Evolutionary conservation across 2,113 vertebrate species (phyloP).

Genomic region (Grallaria varia): DNA sequence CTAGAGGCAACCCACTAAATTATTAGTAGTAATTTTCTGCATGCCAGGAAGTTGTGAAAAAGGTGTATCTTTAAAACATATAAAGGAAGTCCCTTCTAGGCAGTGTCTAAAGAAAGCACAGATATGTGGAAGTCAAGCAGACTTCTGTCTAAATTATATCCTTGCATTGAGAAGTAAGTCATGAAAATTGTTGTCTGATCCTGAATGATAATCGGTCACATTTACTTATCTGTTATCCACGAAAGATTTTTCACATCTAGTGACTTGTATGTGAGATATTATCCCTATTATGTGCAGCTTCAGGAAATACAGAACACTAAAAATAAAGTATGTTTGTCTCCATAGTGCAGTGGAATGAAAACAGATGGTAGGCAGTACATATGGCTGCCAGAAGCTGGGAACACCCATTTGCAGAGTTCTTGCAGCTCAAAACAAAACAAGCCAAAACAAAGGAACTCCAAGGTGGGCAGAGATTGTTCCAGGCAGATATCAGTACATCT

Average conservation of each 20-base stretch:
- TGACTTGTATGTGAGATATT: neutral
- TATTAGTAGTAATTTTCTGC: neutral
- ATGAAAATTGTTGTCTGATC: neutral
- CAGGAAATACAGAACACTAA: constrained; percentile 19
- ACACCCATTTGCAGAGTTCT: constrained; percentile 30
- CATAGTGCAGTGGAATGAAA: constrained; percentile 25
- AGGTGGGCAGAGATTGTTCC: neutral
- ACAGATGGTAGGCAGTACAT: constrained; percentile 40
- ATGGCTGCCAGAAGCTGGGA: constrained; percentile 33
- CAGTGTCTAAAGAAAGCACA: neutral
- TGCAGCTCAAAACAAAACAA: constrained; percentile 11
- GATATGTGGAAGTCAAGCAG: neutral
- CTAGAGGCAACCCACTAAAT: neutral
- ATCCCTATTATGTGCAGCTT: neutral
- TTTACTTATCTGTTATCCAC: neutral
- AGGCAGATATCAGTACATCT: neutral
- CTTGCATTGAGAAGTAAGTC: neutral
- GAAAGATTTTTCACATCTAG: neutral
- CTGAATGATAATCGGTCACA: neutral
- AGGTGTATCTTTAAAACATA: neutral
- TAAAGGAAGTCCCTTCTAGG: neutral
- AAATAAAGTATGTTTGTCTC: constrained; percentile 40
- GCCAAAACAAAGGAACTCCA: constrained; percentile 24
- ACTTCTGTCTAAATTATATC: neutral
- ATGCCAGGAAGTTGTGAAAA: neutral